Evolutionary conservation across 2,113 vertebrate genomes (phyloP).

Genomic region (Corythornis vintsioides): DNA sequence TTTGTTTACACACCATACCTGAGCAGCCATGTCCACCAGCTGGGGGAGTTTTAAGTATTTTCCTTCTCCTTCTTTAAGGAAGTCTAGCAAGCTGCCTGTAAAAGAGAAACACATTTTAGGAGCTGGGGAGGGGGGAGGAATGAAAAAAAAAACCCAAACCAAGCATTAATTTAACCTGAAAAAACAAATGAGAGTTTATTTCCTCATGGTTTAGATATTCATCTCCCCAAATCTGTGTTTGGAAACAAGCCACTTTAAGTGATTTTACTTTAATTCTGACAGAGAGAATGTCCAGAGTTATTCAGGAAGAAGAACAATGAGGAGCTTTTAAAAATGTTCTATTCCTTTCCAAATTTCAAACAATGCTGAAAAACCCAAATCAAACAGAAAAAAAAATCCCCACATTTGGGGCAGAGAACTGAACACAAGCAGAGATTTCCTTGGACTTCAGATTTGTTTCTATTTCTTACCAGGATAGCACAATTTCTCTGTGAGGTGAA

Average conservation of each 20-base stretch:
- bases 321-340: not conserved
- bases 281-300: not conserved
- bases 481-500: not conserved
- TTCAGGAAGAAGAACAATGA: not conserved
- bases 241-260: not conserved
- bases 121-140: too few relatives aligned
- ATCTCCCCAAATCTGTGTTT: not conserved
- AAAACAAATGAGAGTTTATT: not conserved
- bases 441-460: not conserved
- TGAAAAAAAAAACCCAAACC: not conserved
- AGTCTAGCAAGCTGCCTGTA: conserved; percentile 91
- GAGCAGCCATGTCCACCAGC: conserved; percentile 95
- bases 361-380: not conserved
- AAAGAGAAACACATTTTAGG: not conserved
- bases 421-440: not conserved
- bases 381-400: accelerated
- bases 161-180: not conserved
- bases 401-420: not conserved
- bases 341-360: not conserved
- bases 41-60: conserved; percentile 92
- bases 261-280: not conserved
- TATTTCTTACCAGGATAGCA: not conserved
- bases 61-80: conserved; percentile 95
- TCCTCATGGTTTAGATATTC: not conserved
- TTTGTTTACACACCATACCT: conserved; percentile 76